Conservation (phyloP, 2,888 invertebrate species). For the Nemapogon koenigi region DNA sequence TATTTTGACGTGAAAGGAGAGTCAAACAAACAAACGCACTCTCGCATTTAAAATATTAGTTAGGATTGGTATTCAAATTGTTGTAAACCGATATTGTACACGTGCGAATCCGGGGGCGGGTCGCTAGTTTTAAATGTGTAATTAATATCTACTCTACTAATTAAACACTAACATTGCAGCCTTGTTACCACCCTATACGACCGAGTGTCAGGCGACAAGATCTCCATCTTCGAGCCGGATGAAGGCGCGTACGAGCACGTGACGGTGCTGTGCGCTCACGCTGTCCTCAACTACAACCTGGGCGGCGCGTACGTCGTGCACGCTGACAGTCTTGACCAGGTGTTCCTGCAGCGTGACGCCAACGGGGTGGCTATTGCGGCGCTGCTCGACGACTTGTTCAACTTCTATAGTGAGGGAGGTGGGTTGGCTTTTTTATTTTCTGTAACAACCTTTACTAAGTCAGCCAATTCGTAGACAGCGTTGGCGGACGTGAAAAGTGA, state of each 20-base stretch:
- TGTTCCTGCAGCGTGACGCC: constrained; percentile 67
- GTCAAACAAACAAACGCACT: no score
- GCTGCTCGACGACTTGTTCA: constrained; percentile 67
- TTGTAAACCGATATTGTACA: no score
- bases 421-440: constrained; percentile 13
- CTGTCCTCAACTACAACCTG: constrained; percentile 67
- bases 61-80: no score
- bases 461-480: no score
- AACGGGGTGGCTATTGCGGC: constrained; percentile 55
- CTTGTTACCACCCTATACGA: constrained; percentile 72
- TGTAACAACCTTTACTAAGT: no score
- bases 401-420: constrained; percentile 57
- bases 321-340: constrained; percentile 60
- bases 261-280: constrained; percentile 65
- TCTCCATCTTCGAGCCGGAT: constrained; percentile 57
- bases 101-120: no score
- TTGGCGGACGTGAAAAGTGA: no score
- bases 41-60: no score
- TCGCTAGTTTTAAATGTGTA: no score
- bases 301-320: constrained; percentile 66
- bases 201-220: constrained; percentile 42
- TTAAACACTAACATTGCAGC: no score
- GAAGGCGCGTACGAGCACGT: constrained; percentile 59
- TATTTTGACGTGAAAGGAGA: no score
- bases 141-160: no score